phyloP scores from a whole-genome alignment of 92 coral and sea anemone species.

The Siderastrea radians region DNA sequence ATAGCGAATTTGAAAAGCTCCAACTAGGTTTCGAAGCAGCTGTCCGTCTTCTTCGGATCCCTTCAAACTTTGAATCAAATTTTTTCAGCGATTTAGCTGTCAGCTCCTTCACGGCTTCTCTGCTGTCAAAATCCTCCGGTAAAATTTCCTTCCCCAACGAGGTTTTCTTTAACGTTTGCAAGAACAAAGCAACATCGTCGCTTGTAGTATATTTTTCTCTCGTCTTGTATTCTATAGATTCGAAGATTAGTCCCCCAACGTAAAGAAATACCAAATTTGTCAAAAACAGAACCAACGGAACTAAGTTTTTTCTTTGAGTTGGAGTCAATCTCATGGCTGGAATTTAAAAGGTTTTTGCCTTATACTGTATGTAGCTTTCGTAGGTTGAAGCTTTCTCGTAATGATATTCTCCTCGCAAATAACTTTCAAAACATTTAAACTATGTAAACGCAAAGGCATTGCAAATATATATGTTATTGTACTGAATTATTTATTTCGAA shows the following conservation, averaged over 20 bases:
- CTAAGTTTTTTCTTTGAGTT: conserved; percentile 72
- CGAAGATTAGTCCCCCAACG: conserved; percentile 85
- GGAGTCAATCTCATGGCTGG: conserved; percentile 75
- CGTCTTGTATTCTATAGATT: conserved; percentile 74
- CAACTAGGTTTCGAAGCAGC: conserved; percentile 81
- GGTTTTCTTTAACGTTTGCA: conserved; percentile 75
- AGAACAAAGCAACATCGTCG: conserved; percentile 64
- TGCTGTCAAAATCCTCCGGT: conserved; percentile 64
- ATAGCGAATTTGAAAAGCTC: conserved; percentile 89
- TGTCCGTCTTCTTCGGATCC: conserved; percentile 51
- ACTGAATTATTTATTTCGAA: conserved; percentile 26
- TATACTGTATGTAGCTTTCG: not conserved
- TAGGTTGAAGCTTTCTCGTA: not conserved
- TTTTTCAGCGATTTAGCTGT: conserved; percentile 67
- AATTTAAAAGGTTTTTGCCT: not conserved
- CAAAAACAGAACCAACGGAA: conserved; percentile 70
- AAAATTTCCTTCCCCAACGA: conserved; percentile 66
- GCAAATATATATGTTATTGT: not conserved
- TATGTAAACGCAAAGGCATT: not conserved
- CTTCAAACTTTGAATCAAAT: conserved; percentile 59
- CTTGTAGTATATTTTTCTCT: conserved; percentile 49
- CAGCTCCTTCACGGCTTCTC: conserved; percentile 57
- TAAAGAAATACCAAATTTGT: conserved; percentile 79
- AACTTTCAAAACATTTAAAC: not conserved
- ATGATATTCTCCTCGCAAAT: not conserved